Percentiles rank a stretch among this genome's conserved stretches.
Evolutionary conservation across 2,888 invertebrate species (phyloP).

Genomic region (Dendrolimus pini): DNA sequence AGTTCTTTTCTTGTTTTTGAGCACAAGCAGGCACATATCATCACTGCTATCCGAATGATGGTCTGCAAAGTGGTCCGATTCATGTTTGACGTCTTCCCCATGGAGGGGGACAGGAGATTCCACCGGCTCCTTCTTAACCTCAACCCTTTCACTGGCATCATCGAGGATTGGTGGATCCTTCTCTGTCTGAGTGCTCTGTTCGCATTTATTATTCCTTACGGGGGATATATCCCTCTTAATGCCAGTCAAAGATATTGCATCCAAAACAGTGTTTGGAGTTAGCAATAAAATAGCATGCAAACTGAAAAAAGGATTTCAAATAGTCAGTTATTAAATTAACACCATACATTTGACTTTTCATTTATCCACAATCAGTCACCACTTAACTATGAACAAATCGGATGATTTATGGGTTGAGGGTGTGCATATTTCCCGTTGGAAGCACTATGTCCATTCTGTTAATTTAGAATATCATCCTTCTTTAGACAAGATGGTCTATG

Average conservation of each 20-base stretch:
- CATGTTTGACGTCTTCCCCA: conserved; percentile 28
- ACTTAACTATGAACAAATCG: too few species aligned
- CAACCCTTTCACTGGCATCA: neutral
- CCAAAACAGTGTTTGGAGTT: conserved; percentile 19
- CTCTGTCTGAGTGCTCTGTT: conserved; percentile 51
- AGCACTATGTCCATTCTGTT: too few species aligned
- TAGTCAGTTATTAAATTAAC: neutral
- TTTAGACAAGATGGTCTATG: too few species aligned
- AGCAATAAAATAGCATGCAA: conserved; percentile 28
- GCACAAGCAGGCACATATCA: conserved; percentile 42
- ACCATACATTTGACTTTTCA: too few species aligned
- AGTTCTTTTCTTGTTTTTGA: conserved; percentile 42
- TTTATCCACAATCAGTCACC: too few species aligned
- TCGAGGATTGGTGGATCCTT: neutral
- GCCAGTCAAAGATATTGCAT: conserved; percentile 36
- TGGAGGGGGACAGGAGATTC: conserved; percentile 31
- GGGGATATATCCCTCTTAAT: conserved; percentile 34
- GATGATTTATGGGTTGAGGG: too few species aligned
- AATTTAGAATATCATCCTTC: too few species aligned
- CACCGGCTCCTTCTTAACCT: conserved; percentile 42
- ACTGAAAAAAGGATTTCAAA: conserved; percentile 28
- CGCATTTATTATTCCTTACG: conserved; percentile 12
- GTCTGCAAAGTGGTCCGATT: conserved; percentile 21
- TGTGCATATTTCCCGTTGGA: too few species aligned
- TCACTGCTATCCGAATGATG: conserved; percentile 48